Base-by-base conservation (phyloP, 2,797 vertebrate genomes). In the Sphaeramia orbicularis region DNA sequence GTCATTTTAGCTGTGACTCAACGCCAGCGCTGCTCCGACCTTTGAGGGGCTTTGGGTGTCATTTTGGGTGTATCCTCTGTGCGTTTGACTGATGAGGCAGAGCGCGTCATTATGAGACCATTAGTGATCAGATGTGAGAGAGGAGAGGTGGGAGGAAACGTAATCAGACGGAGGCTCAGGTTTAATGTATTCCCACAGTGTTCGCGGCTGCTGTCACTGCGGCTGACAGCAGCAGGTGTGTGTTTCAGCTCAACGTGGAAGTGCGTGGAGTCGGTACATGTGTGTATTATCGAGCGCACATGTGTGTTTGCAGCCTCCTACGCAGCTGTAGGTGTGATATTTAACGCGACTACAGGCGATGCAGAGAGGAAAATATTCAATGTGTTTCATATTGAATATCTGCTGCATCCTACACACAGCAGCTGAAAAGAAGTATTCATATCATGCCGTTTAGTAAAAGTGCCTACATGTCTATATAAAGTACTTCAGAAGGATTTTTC, bases 151-250 rank as follows among this genome's bases (percentile, higher is more conserved):
- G 19, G 49, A n/a, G 65, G 52, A 60, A 30, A 58, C 42, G 55
- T 11, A 64, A 71, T 64, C 37, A 60, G 53, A 32, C 10, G 7
- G 40, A 0, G 49, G 59, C 47, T 36, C 1, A 56, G 19, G 50
- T 67, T 51, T 68, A 53, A 78, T 65, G 44, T 35, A 38, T 65
- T 65, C 68, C 3, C 0, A 41, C 40, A 38, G 80, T 1, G 48
- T 65, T 37, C 71, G 42, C 52, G 60, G 75, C 53, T 61, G 80
- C 16, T 76, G 78, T 66, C 63, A 50, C 68, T 32, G 59, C 21
- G 1, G 71, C 54, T 65, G 68, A 85, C 68, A 14, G 48, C 55
- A 65, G 45, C n/a, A n/a, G n/a, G 54, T 50, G 55, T 60, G 32
- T 14, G 45, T 58, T 38, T 59, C 53, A 45, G 21, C 74, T 61